Conservation (phyloP, 1,140 invertebrate genomes). For the Drosophila albomicans region DNA sequence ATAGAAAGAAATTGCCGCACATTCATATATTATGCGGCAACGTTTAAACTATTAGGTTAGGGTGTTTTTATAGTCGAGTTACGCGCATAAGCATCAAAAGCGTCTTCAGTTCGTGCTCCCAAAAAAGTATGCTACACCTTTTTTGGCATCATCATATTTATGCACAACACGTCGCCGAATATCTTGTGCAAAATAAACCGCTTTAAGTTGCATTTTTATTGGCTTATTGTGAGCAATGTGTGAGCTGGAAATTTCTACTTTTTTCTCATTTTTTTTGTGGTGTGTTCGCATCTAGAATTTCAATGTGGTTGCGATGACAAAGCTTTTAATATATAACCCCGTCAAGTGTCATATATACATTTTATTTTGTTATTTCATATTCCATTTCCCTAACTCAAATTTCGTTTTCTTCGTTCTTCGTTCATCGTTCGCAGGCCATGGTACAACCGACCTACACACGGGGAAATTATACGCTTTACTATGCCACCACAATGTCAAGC, state of each 20-base stretch:
- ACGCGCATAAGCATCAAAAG: not conserved
- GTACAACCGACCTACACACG: constrained; percentile 78
- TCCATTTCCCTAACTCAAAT: not conserved
- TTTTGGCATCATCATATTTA: constrained; percentile 58
- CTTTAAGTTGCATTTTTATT: constrained; percentile 83
- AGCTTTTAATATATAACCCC: constrained; percentile 27
- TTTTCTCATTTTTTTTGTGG: not conserved
- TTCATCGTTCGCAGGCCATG: constrained; percentile 53
- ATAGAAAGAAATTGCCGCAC: not conserved
- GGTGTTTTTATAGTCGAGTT: constrained; percentile 21
- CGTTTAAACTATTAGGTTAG: constrained; percentile 4
- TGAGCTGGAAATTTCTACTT: constrained; percentile 47
- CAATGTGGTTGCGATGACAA: constrained; percentile 51
- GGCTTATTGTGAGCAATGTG: constrained; percentile 69
- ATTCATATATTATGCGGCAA: not conserved
- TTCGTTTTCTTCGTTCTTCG: constrained; percentile 11
- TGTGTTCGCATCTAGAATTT: constrained; percentile 56
- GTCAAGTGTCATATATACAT: constrained; percentile 16
- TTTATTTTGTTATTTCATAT: constrained; percentile 10
- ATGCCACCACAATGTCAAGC: constrained; percentile 78
- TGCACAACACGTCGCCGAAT: constrained; percentile 70
- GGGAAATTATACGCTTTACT: constrained; percentile 84
- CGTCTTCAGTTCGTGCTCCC: constrained; percentile 33
- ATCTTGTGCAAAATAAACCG: constrained; percentile 71
- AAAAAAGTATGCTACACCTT: constrained; percentile 59